A percentile compares a stretch with the other conserved stretches of the same genome.
Conservation (phyloP, 2,797 vertebrate species). For the Hybognathus amarus region DNA sequence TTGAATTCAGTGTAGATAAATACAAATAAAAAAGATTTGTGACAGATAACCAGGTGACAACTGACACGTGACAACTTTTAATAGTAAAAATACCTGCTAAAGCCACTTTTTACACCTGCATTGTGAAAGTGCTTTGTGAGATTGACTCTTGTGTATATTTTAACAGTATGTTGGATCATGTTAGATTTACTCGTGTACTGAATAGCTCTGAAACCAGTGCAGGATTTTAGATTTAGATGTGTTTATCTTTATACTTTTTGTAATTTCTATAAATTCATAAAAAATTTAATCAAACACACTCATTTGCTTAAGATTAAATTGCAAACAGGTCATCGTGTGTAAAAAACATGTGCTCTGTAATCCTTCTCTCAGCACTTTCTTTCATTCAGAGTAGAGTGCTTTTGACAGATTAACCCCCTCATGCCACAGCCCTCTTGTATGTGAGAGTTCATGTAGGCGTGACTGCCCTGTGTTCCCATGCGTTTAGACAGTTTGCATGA, state of each 20-base stretch:
- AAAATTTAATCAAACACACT: no score
- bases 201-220: no score
- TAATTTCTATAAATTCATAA: no score
- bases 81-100: background rate
- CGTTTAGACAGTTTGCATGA: background rate
- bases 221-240: no score
- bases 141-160: no score
- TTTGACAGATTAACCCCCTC: background rate
- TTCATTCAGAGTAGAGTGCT: background rate
- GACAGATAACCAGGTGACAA: background rate
- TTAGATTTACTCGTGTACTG: no score
- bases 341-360: background rate
- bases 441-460: background rate
- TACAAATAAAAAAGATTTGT: background rate
- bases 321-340: no score
- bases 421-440: background rate
- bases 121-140: background rate
- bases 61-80: no score
- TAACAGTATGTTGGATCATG: no score
- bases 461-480: background rate
- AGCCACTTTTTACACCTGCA: background rate
- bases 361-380: background rate
- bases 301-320: background rate
- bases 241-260: no score
- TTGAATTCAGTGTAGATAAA: background rate